Conservation (phyloP, 2,888 invertebrate genomes). For the Acanthococcus lagerstroemiae region DNA sequence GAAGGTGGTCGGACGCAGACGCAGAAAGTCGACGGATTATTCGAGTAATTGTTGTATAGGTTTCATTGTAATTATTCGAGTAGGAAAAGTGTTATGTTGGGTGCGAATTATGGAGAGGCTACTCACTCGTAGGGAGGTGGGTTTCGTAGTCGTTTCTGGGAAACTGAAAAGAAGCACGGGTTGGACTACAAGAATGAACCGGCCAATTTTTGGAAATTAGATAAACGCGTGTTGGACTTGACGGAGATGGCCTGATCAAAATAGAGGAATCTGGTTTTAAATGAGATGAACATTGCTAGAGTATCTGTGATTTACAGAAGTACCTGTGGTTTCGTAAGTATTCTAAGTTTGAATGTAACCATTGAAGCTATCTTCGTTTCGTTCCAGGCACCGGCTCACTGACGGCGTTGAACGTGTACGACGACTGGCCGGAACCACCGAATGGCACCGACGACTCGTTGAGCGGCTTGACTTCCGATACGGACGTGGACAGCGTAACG, state of each 20-base stretch:
- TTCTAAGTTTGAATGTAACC: too few species aligned
- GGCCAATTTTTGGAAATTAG: too few species aligned
- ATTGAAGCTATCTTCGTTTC: slow-evolving; percentile 36
- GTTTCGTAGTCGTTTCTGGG: too few species aligned
- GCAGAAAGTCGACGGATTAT: slow-evolving; percentile 44
- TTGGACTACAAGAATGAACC: too few species aligned
- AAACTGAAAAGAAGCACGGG: too few species aligned
- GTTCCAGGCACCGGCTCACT: slow-evolving; percentile 64
- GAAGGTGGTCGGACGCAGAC: slow-evolving; percentile 48
- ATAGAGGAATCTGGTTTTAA: not conserved
- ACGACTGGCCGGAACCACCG: slow-evolving; percentile 66
- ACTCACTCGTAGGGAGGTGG: too few species aligned
- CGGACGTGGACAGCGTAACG: slow-evolving; percentile 42
- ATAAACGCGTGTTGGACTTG: too few species aligned
- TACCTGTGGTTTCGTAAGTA: too few species aligned
- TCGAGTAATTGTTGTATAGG: slow-evolving; percentile 43
- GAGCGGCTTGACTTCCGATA: slow-evolving; percentile 47
- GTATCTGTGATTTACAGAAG: too few species aligned
- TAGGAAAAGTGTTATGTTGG: too few species aligned
- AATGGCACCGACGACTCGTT: slow-evolving; percentile 39
- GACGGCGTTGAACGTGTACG: slow-evolving; percentile 57
- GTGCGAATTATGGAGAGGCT: too few species aligned
- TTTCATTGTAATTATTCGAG: too few species aligned
- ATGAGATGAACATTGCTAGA: not conserved
- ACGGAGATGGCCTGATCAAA: not conserved